These are phyloP conservation scores for Brachyopa scutellaris DNA, from an alignment of 2,888 invertebrate species.

Conservation along the genomic window DNA sequence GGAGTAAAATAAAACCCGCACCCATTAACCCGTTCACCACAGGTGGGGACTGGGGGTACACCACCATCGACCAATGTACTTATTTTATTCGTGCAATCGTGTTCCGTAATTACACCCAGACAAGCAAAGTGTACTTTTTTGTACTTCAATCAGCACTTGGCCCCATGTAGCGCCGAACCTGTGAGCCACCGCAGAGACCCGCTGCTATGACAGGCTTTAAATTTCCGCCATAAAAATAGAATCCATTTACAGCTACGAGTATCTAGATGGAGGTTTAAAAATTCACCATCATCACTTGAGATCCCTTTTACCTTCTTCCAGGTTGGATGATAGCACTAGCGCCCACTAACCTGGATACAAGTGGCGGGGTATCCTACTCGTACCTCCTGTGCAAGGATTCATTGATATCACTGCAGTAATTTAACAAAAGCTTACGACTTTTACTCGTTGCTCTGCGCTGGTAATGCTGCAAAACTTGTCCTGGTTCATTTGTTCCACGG, in stretches of 20 bases:
- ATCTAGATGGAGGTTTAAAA: neutral
- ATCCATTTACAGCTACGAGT: neutral
- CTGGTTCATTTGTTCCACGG: conserved; percentile 19
- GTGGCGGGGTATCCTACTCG: too few species aligned
- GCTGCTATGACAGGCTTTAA: conserved; percentile 33
- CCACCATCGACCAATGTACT: too few species aligned
- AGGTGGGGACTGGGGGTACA: neutral
- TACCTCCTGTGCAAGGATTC: conserved; percentile 12
- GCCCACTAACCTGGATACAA: conserved; percentile 35
- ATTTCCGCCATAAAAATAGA: too few species aligned
- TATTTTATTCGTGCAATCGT: conserved; percentile 16
- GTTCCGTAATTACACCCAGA: conserved; percentile 41
- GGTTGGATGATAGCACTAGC: too few species aligned
- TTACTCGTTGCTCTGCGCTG: neutral
- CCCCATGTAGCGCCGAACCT: conserved; percentile 2
- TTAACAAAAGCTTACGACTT: conserved; percentile 60
- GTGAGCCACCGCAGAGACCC: neutral
- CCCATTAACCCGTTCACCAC: conserved; percentile 21
- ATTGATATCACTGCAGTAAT: conserved; percentile 56
- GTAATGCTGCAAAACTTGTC: too few species aligned
- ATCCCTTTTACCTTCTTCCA: conserved; percentile 14
- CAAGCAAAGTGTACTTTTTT: conserved; percentile 32
- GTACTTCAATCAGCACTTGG: conserved; percentile 43
- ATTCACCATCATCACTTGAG: conserved; percentile 18
- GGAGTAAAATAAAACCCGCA: neutral